A percentile compares a stretch with the other conserved stretches of the same genome.
Conservation (phyloP, 2,797 vertebrate genomes). For the Acrossocheilus fasciatus region DNA sequence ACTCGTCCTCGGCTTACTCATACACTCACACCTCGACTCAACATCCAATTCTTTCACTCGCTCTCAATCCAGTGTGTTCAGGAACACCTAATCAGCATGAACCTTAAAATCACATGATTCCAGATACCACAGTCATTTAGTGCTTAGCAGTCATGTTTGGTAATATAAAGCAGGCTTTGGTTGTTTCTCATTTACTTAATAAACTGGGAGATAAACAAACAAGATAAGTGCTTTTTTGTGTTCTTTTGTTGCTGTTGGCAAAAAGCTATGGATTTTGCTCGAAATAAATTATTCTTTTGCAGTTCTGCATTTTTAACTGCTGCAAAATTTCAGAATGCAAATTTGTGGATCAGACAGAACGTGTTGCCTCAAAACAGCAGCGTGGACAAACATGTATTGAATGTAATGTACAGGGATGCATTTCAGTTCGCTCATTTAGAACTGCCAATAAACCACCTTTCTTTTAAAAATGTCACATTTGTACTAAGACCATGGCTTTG, state of each 20-base stretch:
- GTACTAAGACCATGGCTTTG: background rate
- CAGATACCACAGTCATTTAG: background rate
- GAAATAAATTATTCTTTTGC: background rate
- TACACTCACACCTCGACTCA: slow-evolving; percentile 6
- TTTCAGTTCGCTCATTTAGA: background rate
- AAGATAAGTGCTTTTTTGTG: background rate
- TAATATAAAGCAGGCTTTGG: background rate
- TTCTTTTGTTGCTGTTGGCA: background rate
- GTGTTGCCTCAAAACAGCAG: background rate
- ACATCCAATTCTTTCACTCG: background rate
- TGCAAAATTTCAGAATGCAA: background rate
- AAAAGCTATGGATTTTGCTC: background rate
- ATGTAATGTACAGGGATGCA: background rate
- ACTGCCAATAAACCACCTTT: background rate
- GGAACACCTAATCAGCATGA: slow-evolving; percentile 19
- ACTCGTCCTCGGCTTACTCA: background rate
- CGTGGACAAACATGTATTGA: background rate
- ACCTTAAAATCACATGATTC: slow-evolving; percentile 14
- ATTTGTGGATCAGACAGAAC: background rate
- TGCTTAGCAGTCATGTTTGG: slow-evolving; percentile 14
- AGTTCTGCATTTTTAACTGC: background rate
- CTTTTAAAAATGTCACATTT: background rate
- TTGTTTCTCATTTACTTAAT: background rate
- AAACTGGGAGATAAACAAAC: background rate
- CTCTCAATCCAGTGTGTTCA: slow-evolving; percentile 14